Conservation (phyloP, 2,888 invertebrate species). For the Hydropsyche betteni region DNA sequence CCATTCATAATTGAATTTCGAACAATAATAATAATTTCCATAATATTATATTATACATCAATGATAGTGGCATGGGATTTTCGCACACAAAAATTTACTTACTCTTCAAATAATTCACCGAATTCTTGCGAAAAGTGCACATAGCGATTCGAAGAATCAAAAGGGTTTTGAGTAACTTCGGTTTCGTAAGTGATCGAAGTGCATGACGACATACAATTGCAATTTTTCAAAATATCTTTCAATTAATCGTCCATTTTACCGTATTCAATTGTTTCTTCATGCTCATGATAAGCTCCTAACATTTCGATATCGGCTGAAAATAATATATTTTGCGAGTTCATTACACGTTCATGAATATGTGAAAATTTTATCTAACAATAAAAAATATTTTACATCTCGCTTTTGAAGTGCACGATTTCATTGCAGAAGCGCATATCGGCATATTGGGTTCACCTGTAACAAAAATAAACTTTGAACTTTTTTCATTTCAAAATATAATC, state of each 20-base stretch:
- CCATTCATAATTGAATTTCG: constrained; percentile 45
- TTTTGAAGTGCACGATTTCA: background rate
- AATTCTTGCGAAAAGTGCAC: too few species aligned
- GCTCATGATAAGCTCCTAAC: background rate
- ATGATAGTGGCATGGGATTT: background rate
- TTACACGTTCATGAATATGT: background rate
- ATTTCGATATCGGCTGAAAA: background rate
- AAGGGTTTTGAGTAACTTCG: constrained; percentile 56
- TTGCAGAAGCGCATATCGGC: background rate
- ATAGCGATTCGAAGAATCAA: too few species aligned
- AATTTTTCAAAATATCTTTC: constrained; percentile 47
- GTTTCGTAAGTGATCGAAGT: constrained; percentile 57
- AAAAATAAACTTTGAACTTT: too few species aligned
- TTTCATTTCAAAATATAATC: too few species aligned
- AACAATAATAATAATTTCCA: too few species aligned
- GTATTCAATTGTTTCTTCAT: background rate
- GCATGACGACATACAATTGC: constrained; percentile 59
- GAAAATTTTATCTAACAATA: too few species aligned
- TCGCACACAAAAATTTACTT: too few species aligned
- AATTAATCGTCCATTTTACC: background rate
- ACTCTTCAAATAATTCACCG: too few species aligned
- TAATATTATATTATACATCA: too few species aligned
- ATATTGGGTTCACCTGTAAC: constrained; percentile 1
- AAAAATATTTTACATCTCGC: background rate
- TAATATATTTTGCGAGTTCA: background rate